Evolutionary conservation across 2,797 vertebrate genomes (phyloP), one percentile per base, ranked within the genome.

Genomic region (Hydrocynus forskahlii): DNA sequence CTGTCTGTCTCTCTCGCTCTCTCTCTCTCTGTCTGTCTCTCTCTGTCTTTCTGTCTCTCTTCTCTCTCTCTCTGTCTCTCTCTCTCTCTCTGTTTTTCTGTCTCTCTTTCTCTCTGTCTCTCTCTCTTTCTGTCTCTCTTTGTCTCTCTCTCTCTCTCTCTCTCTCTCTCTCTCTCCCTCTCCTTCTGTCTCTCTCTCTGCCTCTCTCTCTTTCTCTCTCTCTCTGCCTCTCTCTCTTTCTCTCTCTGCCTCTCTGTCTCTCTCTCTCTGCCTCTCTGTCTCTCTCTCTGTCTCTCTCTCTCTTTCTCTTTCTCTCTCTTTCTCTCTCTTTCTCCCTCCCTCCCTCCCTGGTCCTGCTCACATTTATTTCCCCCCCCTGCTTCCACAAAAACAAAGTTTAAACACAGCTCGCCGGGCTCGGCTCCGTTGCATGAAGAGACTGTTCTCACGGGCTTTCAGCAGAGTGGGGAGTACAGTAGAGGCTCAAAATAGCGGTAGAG

Each of bases 401-500:
- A 80, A 35, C 60, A 45, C 68, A 72, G 48, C 60, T 67, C 57
- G 21, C 77, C 8, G 50, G n/a, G n/a, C n/a, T n/a, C n/a, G 50
- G 29, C n/a, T 40, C 54, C 16, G 38, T 9, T 16, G 54, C 35
- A 38, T n/a, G 54, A 60, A 23, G 43, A 59, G 79, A 62, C 23
- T 23, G 64, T 38, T 48, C 59, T 74, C 17, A 8, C 25, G 45
- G 79, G 79, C 78, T 73, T 81, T 75, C 35, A 59, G 52, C 63
- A 2, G 67, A 45, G 64, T 43, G 4, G 13, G 9, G 48, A 40
- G 45, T 63, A 57, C 68, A 63, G 55, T 16, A 50, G 57, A 19
- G 45, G 83, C 63, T 67, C 54, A 78, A 78, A 81, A 81, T 84
- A 84, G 76, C 50, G 9, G 10, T 21, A 17, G n/a, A 72, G 78